A percentile compares a stretch with the other conserved stretches of the same genome.
Conservation (phyloP, 2,113 vertebrate genomes). For the Peromyscus californicus region DNA sequence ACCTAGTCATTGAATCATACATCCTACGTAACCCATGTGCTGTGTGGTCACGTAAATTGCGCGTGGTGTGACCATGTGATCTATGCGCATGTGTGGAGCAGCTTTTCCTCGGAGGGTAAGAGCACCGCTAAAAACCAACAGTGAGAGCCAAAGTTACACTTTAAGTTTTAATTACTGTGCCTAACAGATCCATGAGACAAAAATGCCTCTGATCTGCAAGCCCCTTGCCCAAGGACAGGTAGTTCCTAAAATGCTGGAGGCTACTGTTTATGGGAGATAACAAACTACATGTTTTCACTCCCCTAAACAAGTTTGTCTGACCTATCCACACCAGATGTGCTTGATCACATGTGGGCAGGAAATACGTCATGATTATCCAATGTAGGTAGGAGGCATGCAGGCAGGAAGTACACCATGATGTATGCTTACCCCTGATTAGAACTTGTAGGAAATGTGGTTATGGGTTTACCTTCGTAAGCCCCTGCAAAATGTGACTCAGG, state of each 20-base stretch:
- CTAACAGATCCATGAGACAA: neutral
- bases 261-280: neutral
- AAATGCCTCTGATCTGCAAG: neutral
- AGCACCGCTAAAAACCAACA: too few species aligned
- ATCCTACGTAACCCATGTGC: too few species aligned
- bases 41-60: too few species aligned
- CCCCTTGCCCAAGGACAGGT: neutral
- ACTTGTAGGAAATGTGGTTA: neutral
- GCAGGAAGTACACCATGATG: neutral
- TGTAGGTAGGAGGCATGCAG: neutral
- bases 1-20: too few species aligned
- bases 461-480: neutral
- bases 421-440: neutral
- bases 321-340: neutral
- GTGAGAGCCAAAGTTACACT: neutral
- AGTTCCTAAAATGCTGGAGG: neutral
- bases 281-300: neutral
- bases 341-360: neutral
- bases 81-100: too few species aligned
- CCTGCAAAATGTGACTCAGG: neutral
- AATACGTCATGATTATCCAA: too few species aligned
- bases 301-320: neutral
- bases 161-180: neutral
- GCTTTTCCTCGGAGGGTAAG: too few species aligned
- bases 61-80: too few species aligned